Base-by-base conservation (phyloP, 2,113 vertebrate genomes). In the Entomyzon cyanotis region DNA sequence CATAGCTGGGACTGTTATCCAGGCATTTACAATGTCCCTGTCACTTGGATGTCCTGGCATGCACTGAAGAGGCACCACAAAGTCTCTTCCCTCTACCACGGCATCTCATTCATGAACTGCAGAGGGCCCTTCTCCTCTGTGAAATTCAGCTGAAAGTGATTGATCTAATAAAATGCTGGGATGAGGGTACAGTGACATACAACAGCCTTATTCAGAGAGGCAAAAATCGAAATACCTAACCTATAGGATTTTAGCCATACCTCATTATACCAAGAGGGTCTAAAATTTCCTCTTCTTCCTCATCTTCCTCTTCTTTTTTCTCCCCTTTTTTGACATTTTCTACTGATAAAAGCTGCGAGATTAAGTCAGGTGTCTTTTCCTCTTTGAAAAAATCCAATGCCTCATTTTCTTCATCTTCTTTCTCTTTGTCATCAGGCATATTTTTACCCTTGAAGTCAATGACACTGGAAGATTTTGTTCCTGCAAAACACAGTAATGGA, bases 201-300 rank as follows among this genome's bases (percentile, higher is more conserved):
- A 94, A 65, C 11, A 80, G 71, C 27, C 21, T 47, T 68, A 56
- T 37, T 81, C 11, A 62, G 31, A 81, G 90, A 84, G 24, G 14
- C 42, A 74, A 83, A 77, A 86, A 80, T 31, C 8, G 31, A 84
- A 90, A 22, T 14, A 69, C 6, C 15, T 62, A 19, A 46, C 44
- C 60, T 39, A 70, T 17, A n/a, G 28, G 19, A 39, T 39, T 78
- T 53, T 24, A 53, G 37, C 59, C 96, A 79, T 97, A 99, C 98
- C 98, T 98, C 49, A 98, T 95, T 94, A 98, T 97, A 75, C 98
- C 98, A 94, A 99, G 96, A 24, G 98, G 98, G 44, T 98, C 98
- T 77, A 98, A 82, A 9, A 69, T 94, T 71, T 98, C 98, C n/a
- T 98, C 98, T 25, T 97, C 97, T 31, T 98, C 97, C 15, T 97